Evolutionary conservation across 1,140 invertebrate species (phyloP).

Genomic region (Bactericera cockerelli): DNA sequence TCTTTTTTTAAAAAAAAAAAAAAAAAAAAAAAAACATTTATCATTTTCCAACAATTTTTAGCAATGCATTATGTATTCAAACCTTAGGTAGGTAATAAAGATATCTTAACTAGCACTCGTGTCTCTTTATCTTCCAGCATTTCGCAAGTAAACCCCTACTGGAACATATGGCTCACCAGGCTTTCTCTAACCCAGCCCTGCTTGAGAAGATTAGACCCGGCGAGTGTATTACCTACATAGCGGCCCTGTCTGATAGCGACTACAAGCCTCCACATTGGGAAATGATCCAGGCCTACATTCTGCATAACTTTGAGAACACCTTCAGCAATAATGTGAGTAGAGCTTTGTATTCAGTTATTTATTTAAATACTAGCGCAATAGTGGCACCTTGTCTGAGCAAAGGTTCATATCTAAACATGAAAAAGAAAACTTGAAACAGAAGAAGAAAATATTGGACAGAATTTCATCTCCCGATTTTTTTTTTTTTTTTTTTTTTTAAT

Average conservation of each 20-base stretch:
- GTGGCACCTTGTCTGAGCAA: too few species aligned
- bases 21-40: too few species aligned
- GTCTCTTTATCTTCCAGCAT: neutral
- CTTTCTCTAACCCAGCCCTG: neutral
- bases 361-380: too few species aligned
- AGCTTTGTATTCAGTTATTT: neutral
- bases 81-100: too few species aligned
- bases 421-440: too few species aligned
- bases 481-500: neutral
- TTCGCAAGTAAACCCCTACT: neutral
- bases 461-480: neutral
- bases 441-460: neutral
- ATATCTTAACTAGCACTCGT: too few species aligned
- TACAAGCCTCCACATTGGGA: constrained; percentile 5
- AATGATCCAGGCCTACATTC: neutral
- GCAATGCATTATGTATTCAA: too few species aligned
- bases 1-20: too few species aligned
- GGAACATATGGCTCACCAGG: neutral
- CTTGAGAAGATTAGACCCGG: neutral
- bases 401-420: too few species aligned
- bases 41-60: too few species aligned
- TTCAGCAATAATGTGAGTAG: neutral
- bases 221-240: neutral
- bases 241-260: neutral
- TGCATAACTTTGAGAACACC: neutral